Percentiles rank a stretch among this genome's conserved stretches.
phyloP scores from a whole-genome alignment of 2,888 invertebrate genomes.

The Sarcophaga subvicina region DNA sequence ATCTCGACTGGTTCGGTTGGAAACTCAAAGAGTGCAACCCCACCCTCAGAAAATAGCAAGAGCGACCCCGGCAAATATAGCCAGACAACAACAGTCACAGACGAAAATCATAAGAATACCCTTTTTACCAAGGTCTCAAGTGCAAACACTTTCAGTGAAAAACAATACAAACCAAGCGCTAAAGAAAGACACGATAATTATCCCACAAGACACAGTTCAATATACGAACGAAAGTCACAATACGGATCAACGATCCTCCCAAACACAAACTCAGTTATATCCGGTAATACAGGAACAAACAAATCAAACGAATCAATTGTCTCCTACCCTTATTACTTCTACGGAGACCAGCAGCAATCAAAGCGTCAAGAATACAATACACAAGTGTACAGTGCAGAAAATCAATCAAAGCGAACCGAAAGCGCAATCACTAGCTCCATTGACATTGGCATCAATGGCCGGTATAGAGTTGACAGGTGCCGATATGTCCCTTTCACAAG shows the following conservation, averaged over 20 bases:
- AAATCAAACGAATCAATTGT: conserved; percentile 30
- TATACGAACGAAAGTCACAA: conserved; percentile 37
- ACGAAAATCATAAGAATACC: conserved; percentile 75
- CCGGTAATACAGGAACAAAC: conserved; percentile 44
- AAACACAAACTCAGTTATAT: conserved; percentile 16
- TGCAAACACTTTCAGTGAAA: conserved; percentile 74
- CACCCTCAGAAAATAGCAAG: conserved; percentile 35
- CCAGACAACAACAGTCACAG: conserved; percentile 59
- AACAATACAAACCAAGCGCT: conserved; percentile 67
- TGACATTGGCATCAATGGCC: conserved; percentile 77
- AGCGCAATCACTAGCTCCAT: conserved; percentile 51
- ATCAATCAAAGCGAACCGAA: conserved; percentile 21
- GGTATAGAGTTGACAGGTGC: conserved; percentile 79
- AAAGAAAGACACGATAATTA: conserved; percentile 61
- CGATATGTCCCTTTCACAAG: conserved; percentile 74
- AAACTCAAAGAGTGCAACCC: conserved; percentile 43
- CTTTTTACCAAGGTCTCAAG: conserved; percentile 79
- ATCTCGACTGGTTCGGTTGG: conserved; percentile 53
- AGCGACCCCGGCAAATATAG: conserved; percentile 44
- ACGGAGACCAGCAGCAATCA: conserved; percentile 36
- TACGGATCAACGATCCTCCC: conserved; percentile 29
- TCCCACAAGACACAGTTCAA: conserved; percentile 8
- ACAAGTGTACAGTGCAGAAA: conserved; percentile 46
- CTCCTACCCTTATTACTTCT: conserved; percentile 1
- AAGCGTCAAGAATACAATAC: conserved; percentile 47